Base-by-base conservation (phyloP, 1,140 invertebrate species). In the Galleria mellonella region DNA sequence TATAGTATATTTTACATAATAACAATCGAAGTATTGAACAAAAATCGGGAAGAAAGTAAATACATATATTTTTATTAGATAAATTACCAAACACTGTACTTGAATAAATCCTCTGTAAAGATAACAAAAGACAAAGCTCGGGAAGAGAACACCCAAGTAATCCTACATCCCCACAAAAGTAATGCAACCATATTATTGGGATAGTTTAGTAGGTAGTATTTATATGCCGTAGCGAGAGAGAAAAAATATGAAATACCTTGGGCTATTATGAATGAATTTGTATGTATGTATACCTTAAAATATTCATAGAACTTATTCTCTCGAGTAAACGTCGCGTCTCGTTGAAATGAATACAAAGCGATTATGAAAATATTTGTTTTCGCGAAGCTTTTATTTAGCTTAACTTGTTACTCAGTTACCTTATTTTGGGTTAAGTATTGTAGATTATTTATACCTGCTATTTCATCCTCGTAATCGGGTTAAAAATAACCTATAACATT, bases 271-370 rank as follows among this genome's bases (percentile, higher is more conserved):
- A 49, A 45, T 55, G 45, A 59, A 65, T 61, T 71, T 61, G 17
- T 23, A 23, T 23, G 17, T 23, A 23, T 46, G 47, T 72, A 42
- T 61, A 60, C 55, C 50, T 59, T 51, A 62, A 72, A 65, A 69
- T 74, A 74, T 74, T 74, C 68, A 72, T 72, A 65, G 62, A 66
- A 48, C 45, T 63, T 59, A 64, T 55, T 67, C 62, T 62, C 68
- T 49, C 27, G 60, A 69, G 65, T 51, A 55, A 47, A 37, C 30
- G 51, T 37, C 57, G 51, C 47, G 40, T 45, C 51, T 54, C 65
- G 61, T 65, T 47, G 54, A 70, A 68, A 59, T 50, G 48, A 52
- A 64, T 45, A 53, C 54, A 64, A 54, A 35, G 33, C 17, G 44
- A 55, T 63, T 61, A 61, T 52, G 53, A 44, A 61, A 67, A 64